Conservation (phyloP, 2,113 vertebrate genomes). For the Chaetodon trifascialis region DNA sequence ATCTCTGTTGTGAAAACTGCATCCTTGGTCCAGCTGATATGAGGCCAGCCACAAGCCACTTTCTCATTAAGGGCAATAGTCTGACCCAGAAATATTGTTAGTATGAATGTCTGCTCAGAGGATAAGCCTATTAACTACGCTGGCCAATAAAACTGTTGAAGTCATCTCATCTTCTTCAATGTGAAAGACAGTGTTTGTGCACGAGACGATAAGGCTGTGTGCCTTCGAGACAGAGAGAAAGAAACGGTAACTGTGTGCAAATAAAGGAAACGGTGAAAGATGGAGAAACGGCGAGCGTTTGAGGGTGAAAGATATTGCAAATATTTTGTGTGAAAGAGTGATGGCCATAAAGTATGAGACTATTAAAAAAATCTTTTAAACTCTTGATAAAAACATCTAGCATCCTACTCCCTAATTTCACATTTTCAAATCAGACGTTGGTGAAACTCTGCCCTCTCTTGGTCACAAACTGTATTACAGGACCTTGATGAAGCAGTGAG, state of each 20-base stretch:
- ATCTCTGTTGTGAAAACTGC: constrained; percentile 36
- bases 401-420: too few species aligned
- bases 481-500: too few species aligned
- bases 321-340: constrained; percentile 25
- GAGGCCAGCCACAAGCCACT: constrained; percentile 22
- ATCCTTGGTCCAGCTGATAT: constrained; percentile 33
- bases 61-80: constrained; percentile 47
- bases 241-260: constrained; percentile 1
- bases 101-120: constrained; percentile 26
- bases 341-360: constrained; percentile 13
- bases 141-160: constrained; percentile 27
- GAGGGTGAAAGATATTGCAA: constrained; percentile 40
- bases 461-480: too few species aligned
- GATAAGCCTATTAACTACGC: constrained; percentile 28
- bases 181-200: not conserved
- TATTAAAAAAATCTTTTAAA: too few species aligned
- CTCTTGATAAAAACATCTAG: too few species aligned
- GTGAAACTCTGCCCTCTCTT: too few species aligned
- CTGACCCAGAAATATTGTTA: constrained; percentile 39
- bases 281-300: not conserved
- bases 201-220: constrained; percentile 12
- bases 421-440: too few species aligned
- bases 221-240: constrained; percentile 5
- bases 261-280: constrained; percentile 30
- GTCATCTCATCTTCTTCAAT: constrained; percentile 33